Conservation (phyloP, 2,797 vertebrate species). For the Typhlichthys subterraneus region DNA sequence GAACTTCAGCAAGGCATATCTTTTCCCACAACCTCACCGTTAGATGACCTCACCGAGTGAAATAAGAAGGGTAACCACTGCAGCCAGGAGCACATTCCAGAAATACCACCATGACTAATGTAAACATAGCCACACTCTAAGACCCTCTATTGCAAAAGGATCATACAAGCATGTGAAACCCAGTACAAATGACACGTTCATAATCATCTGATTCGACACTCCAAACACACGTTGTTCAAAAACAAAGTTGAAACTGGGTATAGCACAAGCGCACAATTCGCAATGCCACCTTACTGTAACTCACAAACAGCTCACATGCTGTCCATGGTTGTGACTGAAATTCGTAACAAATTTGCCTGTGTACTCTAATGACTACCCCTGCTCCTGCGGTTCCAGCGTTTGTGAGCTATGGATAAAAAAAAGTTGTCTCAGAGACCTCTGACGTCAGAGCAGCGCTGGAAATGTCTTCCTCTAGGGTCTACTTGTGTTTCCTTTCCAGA, state of each 20-base stretch:
- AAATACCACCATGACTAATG: constrained; percentile 31
- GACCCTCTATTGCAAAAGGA: neutral
- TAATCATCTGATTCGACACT: neutral
- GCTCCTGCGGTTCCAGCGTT: constrained; percentile 13
- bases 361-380: too few species aligned
- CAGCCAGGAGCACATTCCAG: constrained; percentile 44
- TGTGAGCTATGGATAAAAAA: constrained; percentile 58
- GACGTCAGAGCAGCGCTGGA: constrained; percentile 39
- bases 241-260: neutral
- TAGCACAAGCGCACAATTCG: too few species aligned
- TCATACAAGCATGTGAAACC: constrained; percentile 1
- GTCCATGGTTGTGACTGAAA: too few species aligned
- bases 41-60: neutral
- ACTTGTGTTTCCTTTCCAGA: constrained; percentile 52
- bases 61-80: neutral
- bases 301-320: too few species aligned
- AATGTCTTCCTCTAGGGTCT: constrained; percentile 31
- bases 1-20: neutral
- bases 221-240: neutral
- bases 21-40: neutral
- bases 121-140: constrained; percentile 38
- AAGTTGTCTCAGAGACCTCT: constrained; percentile 37
- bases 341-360: neutral
- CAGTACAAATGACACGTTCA: neutral
- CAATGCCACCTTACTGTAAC: too few species aligned